Percentiles rank a stretch among this genome's conserved stretches.
phyloP scores from a whole-genome alignment of 2,113 vertebrate genomes.

The Galbula dea region DNA sequence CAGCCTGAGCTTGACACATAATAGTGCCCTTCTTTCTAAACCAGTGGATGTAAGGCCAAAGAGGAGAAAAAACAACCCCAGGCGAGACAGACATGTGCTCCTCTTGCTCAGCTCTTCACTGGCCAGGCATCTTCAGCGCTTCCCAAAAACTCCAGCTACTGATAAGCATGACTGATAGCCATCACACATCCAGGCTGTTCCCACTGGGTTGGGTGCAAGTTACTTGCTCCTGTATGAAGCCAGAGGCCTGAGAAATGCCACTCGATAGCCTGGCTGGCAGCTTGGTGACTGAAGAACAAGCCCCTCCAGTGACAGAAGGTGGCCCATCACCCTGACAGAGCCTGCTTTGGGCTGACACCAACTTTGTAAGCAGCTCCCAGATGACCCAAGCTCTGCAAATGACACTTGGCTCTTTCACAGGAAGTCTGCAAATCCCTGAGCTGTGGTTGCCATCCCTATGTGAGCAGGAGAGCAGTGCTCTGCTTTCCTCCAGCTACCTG shows the following conservation, averaged over 20 bases:
- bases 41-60: neutral
- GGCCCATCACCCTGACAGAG: fast-evolving
- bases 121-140: neutral
- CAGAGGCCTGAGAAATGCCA: neutral
- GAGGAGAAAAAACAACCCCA: neutral
- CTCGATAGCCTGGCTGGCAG: fast-evolving
- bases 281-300: neutral
- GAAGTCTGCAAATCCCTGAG: neutral
- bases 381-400: neutral
- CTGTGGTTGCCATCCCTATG: neutral
- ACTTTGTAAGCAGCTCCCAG: neutral
- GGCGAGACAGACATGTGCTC: neutral
- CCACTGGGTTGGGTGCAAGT: neutral
- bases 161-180: neutral
- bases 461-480: fast-evolving
- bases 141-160: fast-evolving
- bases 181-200: fast-evolving
- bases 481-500: neutral
- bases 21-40: neutral
- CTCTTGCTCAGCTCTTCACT: neutral
- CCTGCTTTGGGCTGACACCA: neutral
- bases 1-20: too few species aligned
- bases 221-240: fast-evolving
- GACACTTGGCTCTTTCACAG: neutral
- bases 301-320: neutral